These are phyloP conservation scores for Tricholaema leucomelas DNA, from an alignment of 2,113 vertebrate genomes.

Conservation along the genomic window DNA sequence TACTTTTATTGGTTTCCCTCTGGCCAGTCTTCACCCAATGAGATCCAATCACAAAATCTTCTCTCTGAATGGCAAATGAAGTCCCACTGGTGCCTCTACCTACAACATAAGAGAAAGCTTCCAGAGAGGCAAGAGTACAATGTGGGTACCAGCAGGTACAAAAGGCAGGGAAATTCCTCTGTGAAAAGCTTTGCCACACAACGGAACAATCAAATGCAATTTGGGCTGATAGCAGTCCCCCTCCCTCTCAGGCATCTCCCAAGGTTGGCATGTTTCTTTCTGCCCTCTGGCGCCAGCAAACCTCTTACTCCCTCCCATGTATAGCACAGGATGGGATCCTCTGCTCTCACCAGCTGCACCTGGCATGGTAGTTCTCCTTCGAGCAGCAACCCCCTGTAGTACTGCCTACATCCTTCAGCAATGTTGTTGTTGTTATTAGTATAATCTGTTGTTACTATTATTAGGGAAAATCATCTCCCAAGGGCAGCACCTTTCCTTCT, in stretches of 20 bases:
- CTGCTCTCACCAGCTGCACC: background rate
- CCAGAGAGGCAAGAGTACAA: background rate
- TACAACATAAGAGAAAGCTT: accelerated
- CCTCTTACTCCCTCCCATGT: background rate
- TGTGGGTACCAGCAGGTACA: accelerated
- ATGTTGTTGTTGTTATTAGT: too few species aligned
- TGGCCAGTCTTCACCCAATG: background rate
- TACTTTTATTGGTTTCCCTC: background rate
- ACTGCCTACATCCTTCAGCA: too few species aligned
- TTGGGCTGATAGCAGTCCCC: background rate
- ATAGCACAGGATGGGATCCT: accelerated
- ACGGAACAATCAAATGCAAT: background rate
- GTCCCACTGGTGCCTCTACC: background rate
- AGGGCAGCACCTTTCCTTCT: background rate
- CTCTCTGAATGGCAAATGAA: background rate
- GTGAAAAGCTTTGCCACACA: background rate
- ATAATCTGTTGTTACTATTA: too few species aligned
- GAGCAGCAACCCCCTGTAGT: too few species aligned
- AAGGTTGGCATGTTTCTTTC: accelerated
- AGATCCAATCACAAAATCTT: background rate
- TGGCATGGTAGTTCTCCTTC: background rate
- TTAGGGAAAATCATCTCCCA: accelerated
- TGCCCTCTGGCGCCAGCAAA: too few species aligned
- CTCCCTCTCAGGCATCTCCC: accelerated
- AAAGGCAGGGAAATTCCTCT: background rate